A percentile compares a stretch with the other conserved stretches of the same genome.
These are phyloP conservation scores for Echinometra lucunter DNA, from an alignment of 53 echinoderm and acorn worm species.

Conservation along the genomic window DNA sequence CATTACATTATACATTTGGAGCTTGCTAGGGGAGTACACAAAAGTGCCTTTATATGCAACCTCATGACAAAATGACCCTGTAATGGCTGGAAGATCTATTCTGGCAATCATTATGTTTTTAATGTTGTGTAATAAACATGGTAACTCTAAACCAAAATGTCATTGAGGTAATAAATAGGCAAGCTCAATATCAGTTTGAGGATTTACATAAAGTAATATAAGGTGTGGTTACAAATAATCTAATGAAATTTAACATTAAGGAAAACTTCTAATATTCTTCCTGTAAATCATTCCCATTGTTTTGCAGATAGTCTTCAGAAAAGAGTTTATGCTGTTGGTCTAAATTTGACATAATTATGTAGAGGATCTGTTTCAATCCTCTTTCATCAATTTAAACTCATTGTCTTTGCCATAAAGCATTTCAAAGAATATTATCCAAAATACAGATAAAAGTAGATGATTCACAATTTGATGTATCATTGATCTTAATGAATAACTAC, in stretches of 20 bases:
- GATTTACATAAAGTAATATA: neutral
- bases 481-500: neutral
- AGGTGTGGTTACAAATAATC: neutral
- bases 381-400: neutral
- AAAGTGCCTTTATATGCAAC: neutral
- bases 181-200: neutral
- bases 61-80: neutral
- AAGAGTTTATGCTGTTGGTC: no score
- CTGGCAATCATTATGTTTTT: neutral
- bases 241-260: no score
- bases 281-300: no score
- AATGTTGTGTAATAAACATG: neutral
- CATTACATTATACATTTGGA: neutral
- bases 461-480: neutral
- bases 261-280: no score
- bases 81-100: neutral
- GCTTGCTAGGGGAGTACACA: neutral
- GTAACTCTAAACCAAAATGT: neutral
- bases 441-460: neutral
- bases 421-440: neutral
- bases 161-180: neutral
- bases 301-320: no score
- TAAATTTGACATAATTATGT: no score
- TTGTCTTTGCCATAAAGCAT: neutral
- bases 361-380: neutral